Percentiles rank a stretch among this genome's conserved stretches.
Conservation (phyloP, 2,797 vertebrate species). For the Sus cebifrons region DNA sequence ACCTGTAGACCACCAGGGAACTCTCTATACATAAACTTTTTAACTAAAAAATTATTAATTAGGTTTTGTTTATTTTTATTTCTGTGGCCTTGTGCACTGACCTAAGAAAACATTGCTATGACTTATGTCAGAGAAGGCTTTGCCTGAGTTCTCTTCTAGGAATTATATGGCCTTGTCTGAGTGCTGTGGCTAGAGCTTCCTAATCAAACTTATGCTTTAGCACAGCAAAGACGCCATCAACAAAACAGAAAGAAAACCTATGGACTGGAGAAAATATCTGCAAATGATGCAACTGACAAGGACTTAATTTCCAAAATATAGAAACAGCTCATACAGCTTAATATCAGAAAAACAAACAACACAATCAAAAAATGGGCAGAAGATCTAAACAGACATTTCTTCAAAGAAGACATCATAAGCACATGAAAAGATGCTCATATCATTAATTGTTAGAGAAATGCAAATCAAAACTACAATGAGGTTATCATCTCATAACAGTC, state of each 20-base stretch:
- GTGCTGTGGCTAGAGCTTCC: no score
- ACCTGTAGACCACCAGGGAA: no score
- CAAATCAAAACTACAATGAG: no score
- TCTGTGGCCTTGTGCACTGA: neutral
- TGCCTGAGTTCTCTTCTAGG: neutral
- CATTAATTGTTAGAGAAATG: no score
- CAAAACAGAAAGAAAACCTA: neutral
- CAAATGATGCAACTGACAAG: neutral
- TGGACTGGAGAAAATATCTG: neutral
- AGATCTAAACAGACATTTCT: no score
- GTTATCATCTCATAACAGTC: no score
- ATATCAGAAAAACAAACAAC: neutral
- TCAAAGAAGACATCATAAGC: no score
- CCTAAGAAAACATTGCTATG: neutral
- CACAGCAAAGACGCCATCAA: neutral
- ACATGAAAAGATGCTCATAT: no score
- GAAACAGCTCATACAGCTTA: neutral
- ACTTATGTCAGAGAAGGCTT: neutral
- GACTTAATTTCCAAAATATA: neutral
- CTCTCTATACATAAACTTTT: neutral
- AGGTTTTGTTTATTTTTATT: neutral
- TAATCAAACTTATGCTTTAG: neutral
- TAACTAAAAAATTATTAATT: neutral
- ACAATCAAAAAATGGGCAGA: no score
- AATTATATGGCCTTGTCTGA: neutral